Percentiles rank a stretch among this genome's conserved stretches.
Conservation (phyloP, 37 sponge, comb jelly and placozoan genomes). For the Lycopodina hypogea region DNA sequence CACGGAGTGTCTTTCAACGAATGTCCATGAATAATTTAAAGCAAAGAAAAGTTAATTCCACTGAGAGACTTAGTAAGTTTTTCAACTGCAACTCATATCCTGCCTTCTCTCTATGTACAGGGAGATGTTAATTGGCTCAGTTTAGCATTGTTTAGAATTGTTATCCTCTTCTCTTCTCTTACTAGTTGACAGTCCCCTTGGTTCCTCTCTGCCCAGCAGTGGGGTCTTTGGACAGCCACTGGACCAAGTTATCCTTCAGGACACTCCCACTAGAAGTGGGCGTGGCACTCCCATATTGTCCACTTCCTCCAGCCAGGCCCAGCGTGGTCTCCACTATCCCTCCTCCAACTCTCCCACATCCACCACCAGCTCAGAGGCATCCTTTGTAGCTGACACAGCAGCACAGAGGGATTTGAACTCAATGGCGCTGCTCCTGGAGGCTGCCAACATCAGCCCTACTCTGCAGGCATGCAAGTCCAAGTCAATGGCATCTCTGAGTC, state of each 20-base stretch:
- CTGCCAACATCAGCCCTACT: not conserved
- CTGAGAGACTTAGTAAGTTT: conserved; percentile 10
- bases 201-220: not conserved
- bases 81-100: too few relatives aligned
- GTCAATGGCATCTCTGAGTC: conserved; percentile 28
- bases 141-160: too few relatives aligned
- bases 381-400: not conserved
- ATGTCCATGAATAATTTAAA: conserved; percentile 32
- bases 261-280: not conserved
- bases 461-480: conserved; percentile 24
- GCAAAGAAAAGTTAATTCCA: conserved; percentile 3
- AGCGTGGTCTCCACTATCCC: not conserved
- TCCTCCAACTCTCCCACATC: conserved; percentile 32
- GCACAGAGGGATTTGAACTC: not conserved
- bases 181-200: not conserved
- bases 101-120: too few relatives aligned
- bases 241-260: conserved; percentile 22
- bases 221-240: conserved; percentile 66
- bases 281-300: conserved; percentile 2
- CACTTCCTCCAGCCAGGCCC: not conserved
- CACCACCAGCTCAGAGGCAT: conserved; percentile 22
- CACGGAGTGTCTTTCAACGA: not conserved
- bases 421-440: conserved; percentile 11
- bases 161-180: conserved; percentile 7
- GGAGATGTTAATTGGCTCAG: too few relatives aligned